phyloP scores from a whole-genome alignment of 2,888 invertebrate genomes.

The Smittia aterrima region DNA sequence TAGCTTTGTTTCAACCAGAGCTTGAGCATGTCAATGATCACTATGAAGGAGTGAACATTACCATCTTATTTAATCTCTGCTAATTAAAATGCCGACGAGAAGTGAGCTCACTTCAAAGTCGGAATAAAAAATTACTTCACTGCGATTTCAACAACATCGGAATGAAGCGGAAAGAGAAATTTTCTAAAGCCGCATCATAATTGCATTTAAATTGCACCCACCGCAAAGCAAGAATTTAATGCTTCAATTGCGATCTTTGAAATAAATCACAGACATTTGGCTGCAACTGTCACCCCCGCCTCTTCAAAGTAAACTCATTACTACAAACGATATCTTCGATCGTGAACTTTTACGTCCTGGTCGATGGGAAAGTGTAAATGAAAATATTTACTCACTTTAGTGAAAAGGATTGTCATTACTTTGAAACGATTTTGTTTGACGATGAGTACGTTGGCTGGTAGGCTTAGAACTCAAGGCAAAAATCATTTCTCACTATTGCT shows the following conservation, averaged over 20 bases:
- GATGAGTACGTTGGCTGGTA: too few relatives aligned
- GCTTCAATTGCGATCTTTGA: background rate
- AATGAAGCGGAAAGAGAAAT: conserved; percentile 1
- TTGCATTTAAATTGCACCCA: conserved; percentile 31
- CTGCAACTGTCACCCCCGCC: background rate
- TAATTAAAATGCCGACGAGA: conserved; percentile 7
- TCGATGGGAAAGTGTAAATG: background rate
- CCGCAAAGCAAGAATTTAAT: background rate
- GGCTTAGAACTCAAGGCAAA: background rate
- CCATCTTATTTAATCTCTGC: background rate
- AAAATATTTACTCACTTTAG: background rate
- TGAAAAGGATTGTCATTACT: background rate
- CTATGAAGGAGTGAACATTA: background rate
- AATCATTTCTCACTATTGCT: background rate
- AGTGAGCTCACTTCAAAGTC: background rate
- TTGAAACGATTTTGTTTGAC: too few relatives aligned
- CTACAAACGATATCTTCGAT: too few relatives aligned
- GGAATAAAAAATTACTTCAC: background rate
- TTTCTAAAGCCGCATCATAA: conserved; percentile 13
- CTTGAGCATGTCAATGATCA: background rate
- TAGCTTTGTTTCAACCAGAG: too few relatives aligned
- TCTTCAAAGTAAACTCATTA: too few relatives aligned
- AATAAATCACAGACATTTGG: conserved; percentile 17
- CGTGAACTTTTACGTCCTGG: background rate
- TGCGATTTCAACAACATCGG: background rate